Percentiles rank a stretch among this genome's conserved stretches.
Conservation (phyloP, 2,113 vertebrate species). For the Lepus timidus region DNA sequence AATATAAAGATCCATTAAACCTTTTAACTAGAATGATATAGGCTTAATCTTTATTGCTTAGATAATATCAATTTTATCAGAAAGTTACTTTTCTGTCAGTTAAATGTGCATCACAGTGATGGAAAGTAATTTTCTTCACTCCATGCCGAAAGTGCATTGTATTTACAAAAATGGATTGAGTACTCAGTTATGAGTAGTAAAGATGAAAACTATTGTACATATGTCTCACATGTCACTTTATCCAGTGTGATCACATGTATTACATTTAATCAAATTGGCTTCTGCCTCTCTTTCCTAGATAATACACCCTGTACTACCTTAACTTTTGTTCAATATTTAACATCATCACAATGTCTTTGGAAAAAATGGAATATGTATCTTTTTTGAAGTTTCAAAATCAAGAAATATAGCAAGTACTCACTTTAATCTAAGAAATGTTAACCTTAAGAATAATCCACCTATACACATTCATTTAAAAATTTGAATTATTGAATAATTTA, state of each 20-base stretch:
- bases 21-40: not conserved
- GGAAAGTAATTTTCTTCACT: constrained; percentile 28
- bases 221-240: not conserved
- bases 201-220: not conserved
- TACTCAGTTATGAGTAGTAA: not conserved
- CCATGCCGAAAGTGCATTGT: not conserved
- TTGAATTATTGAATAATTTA: not conserved
- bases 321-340: not conserved
- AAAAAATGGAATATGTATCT: not conserved
- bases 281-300: not conserved
- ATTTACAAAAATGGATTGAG: constrained; percentile 26
- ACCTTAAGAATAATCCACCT: not conserved
- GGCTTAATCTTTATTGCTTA: not conserved
- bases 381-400: constrained; percentile 16
- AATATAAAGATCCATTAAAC: constrained; percentile 19
- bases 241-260: not conserved
- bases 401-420: not conserved
- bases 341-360: not conserved
- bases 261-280: not conserved
- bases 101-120: not conserved
- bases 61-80: not conserved
- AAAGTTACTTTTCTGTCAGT: not conserved
- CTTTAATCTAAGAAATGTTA: not conserved
- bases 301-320: not conserved
- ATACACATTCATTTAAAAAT: not conserved